A percentile compares a stretch with the other conserved stretches of the same genome.
Evolutionary conservation across 2,888 invertebrate genomes (phyloP).

Genomic region (Chymomyza fuscimana): DNA sequence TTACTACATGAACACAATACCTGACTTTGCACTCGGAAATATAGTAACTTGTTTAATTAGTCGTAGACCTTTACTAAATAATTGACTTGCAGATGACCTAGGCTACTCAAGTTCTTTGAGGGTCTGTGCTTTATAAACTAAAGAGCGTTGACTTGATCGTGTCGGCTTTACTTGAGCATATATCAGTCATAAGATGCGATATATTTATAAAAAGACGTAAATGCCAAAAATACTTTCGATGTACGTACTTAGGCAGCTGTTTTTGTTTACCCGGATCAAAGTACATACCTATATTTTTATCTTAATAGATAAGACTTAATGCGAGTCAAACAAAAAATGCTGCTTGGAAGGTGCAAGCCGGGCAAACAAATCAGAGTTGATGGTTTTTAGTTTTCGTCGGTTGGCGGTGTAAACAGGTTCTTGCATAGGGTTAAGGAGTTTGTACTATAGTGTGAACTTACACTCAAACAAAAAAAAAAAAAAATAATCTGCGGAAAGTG

Average conservation of each 20-base stretch:
- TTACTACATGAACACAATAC: too few relatives aligned
- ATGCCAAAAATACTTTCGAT: background rate
- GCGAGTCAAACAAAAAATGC: background rate
- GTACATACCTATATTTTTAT: background rate
- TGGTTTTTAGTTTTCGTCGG: background rate
- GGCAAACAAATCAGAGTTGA: background rate
- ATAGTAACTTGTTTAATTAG: background rate
- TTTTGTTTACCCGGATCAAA: background rate
- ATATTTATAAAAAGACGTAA: constrained; percentile 10
- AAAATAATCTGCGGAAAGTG: background rate
- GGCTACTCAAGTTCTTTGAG: too few relatives aligned
- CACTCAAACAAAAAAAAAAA: background rate
- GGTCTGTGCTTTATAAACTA: too few relatives aligned
- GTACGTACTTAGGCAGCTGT: background rate
- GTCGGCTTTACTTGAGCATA: constrained; percentile 36
- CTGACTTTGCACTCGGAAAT: background rate
- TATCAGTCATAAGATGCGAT: constrained; percentile 39
- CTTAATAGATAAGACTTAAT: background rate
- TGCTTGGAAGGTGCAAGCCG: background rate
- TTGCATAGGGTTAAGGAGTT: background rate
- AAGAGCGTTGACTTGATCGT: background rate
- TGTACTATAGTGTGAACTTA: background rate
- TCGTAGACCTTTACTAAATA: background rate
- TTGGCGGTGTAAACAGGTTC: background rate
- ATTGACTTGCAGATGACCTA: background rate